Evolutionary conservation across 1,140 invertebrate genomes (phyloP).

Genomic region (Geopemphigus sp.): DNA sequence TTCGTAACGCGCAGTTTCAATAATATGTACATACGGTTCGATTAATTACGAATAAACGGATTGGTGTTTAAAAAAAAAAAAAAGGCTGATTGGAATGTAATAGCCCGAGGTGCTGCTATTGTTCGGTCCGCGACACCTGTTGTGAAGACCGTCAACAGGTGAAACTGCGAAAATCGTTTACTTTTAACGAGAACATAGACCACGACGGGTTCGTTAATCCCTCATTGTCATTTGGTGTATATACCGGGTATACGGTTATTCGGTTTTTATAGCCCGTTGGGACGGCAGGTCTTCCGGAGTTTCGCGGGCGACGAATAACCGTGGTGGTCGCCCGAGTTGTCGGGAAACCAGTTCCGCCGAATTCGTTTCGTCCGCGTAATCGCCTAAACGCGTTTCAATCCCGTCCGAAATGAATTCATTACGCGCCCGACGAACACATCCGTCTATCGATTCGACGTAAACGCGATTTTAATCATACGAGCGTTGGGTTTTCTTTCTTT

Average conservation of each 20-base stretch:
- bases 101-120: slow-evolving; percentile 40
- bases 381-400: too few relatives aligned
- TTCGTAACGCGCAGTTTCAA: background rate
- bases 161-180: slow-evolving; percentile 47
- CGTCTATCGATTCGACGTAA: too few relatives aligned
- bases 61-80: background rate
- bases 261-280: too few relatives aligned
- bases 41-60: background rate
- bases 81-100: slow-evolving; percentile 46
- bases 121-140: slow-evolving; percentile 46
- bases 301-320: too few relatives aligned
- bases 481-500: too few relatives aligned
- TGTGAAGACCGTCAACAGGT: slow-evolving; percentile 48
- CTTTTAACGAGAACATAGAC: slow-evolving; percentile 19
- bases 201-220: background rate
- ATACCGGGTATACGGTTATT: too few relatives aligned
- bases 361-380: too few relatives aligned
- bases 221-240: background rate
- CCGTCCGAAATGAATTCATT: too few relatives aligned
- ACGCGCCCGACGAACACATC: too few relatives aligned
- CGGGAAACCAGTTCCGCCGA: slow-evolving; percentile 1
- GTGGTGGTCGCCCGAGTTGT: slow-evolving; percentile 5
- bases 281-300: too few relatives aligned
- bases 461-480: too few relatives aligned
- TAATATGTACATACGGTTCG: background rate